A percentile compares a stretch with the other conserved stretches of the same genome.
Conservation (phyloP, 2,113 vertebrate species). For the Cyanoliseus patagonus region DNA sequence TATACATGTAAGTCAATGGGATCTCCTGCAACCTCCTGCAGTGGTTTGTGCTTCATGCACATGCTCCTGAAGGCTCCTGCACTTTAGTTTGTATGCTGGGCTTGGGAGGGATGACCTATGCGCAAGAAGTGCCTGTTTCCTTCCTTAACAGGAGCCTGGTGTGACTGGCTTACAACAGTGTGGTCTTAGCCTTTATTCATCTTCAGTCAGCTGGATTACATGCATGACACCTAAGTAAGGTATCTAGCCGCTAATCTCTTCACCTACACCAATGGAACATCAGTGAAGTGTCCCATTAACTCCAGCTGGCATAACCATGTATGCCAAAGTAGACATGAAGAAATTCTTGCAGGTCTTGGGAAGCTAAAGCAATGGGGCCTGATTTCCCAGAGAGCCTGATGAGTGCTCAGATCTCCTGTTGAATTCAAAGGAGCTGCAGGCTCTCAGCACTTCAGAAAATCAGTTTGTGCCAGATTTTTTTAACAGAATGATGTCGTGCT, state of each 20-base stretch:
- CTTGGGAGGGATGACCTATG: neutral
- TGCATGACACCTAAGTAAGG: neutral
- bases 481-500: constrained; percentile 63
- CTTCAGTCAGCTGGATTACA: neutral
- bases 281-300: neutral
- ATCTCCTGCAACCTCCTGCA: neutral
- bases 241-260: neutral
- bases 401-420: neutral
- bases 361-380: neutral
- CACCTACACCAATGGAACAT: rapidly evolving
- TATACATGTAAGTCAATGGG: rapidly evolving
- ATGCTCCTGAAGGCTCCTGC: neutral
- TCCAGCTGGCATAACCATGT: neutral
- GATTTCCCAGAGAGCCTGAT: neutral
- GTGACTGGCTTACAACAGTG: neutral
- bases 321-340: neutral
- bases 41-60: neutral
- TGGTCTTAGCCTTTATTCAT: neutral
- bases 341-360: neutral
- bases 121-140: neutral
- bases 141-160: neutral
- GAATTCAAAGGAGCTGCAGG: constrained; percentile 48
- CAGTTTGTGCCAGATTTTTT: constrained; percentile 36
- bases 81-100: neutral
- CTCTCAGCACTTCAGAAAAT: constrained; percentile 38